Conservation (phyloP, 2,113 vertebrate genomes). For the Tragelaphus imberbis region DNA sequence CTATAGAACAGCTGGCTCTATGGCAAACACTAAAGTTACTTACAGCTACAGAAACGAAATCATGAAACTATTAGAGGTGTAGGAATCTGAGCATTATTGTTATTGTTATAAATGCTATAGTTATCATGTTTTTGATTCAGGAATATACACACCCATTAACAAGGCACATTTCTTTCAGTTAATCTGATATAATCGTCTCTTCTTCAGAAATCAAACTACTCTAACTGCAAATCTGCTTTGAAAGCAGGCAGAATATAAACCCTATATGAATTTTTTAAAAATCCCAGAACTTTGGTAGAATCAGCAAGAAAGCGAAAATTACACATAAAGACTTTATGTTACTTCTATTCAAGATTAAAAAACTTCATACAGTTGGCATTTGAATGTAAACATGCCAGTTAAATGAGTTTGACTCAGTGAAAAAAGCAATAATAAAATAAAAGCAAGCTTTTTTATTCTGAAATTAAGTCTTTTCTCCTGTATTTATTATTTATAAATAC, state of each 20-base stretch:
- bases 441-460: neutral
- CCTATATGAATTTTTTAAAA: neutral
- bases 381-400: neutral
- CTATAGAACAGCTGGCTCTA: fast-evolving
- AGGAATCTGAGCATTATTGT: neutral
- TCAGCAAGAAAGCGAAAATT: neutral
- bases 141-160: neutral
- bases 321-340: neutral
- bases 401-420: neutral
- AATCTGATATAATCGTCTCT: neutral
- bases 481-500: neutral
- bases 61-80: neutral
- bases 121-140: neutral
- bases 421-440: neutral
- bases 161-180: neutral
- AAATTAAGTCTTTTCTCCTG: neutral
- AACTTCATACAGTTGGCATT: neutral
- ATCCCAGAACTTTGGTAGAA: neutral
- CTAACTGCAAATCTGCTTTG: neutral
- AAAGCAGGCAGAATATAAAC: neutral
- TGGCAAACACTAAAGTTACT: neutral
- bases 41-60: neutral
- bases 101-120: neutral
- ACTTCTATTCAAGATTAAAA: neutral
- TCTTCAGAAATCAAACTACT: neutral